Percentiles rank a stretch among this genome's conserved stretches.
These are phyloP conservation scores for Falcunculus frontatus DNA, from an alignment of 2,113 vertebrate genomes.

Conservation along the genomic window DNA sequence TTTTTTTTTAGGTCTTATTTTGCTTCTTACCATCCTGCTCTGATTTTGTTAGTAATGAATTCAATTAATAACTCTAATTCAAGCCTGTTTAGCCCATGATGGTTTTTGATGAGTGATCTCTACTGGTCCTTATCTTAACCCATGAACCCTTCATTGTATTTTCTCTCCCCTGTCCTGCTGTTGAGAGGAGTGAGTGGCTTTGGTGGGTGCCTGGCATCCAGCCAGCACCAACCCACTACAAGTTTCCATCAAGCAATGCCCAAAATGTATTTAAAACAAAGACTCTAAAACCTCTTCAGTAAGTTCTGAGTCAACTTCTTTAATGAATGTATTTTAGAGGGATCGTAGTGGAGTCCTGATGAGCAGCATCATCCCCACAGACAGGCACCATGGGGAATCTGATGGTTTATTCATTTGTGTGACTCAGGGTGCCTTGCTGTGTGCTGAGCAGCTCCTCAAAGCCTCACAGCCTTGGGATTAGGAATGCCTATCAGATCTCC, in stretches of 20 bases:
- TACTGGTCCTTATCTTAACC: background rate
- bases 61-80: background rate
- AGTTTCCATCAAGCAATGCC: background rate
- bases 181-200: background rate
- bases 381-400: background rate
- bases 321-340: background rate
- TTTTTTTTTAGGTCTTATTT: background rate
- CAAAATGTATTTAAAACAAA: background rate
- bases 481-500: fast-evolving
- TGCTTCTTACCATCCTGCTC: background rate
- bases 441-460: background rate
- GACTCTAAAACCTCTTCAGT: background rate
- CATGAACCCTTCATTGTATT: background rate
- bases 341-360: fast-evolving
- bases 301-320: background rate
- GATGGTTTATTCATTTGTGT: background rate
- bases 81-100: background rate
- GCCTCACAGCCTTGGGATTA: background rate
- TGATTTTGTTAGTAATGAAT: background rate
- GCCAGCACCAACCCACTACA: background rate
- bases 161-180: background rate
- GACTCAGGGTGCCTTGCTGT: background rate
- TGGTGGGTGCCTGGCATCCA: background rate
- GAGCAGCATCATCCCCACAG: background rate
- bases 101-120: background rate